Percentiles rank a stretch among this genome's conserved stretches.
These are phyloP conservation scores for Anabas testudineus DNA, from an alignment of 2,797 vertebrate genomes.

Conservation along the genomic window DNA sequence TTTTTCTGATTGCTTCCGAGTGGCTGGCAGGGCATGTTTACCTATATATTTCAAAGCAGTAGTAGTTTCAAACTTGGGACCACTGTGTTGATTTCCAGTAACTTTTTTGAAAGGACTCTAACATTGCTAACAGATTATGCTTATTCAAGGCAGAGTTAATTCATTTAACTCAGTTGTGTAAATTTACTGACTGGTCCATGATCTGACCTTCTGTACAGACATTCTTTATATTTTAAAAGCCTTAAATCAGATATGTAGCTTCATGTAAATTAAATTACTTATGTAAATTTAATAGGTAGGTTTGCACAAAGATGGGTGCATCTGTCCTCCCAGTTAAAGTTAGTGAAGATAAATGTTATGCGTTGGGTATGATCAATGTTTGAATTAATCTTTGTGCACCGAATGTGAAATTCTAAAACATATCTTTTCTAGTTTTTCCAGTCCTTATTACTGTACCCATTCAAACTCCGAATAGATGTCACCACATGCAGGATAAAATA, in stretches of 20 bases:
- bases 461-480: conserved; percentile 23
- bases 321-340: no score
- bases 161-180: neutral
- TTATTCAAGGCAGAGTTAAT: neutral
- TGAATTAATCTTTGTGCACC: no score
- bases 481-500: conserved; percentile 8
- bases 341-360: neutral
- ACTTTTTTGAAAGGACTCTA: neutral
- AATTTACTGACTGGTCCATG: neutral
- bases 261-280: neutral
- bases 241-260: no score
- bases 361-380: neutral
- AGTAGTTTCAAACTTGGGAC: neutral
- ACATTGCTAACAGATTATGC: neutral
- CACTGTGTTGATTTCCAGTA: neutral
- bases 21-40: conserved; percentile 21
- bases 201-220: neutral
- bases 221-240: neutral
- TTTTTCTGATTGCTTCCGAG: conserved; percentile 24
- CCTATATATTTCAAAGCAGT: conserved; percentile 11
- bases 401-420: neutral
- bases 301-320: neutral
- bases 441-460: neutral
- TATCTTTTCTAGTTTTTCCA: neutral
- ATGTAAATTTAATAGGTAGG: neutral